Conservation (phyloP, 1,140 invertebrate species). For the Penaeus indicus region DNA sequence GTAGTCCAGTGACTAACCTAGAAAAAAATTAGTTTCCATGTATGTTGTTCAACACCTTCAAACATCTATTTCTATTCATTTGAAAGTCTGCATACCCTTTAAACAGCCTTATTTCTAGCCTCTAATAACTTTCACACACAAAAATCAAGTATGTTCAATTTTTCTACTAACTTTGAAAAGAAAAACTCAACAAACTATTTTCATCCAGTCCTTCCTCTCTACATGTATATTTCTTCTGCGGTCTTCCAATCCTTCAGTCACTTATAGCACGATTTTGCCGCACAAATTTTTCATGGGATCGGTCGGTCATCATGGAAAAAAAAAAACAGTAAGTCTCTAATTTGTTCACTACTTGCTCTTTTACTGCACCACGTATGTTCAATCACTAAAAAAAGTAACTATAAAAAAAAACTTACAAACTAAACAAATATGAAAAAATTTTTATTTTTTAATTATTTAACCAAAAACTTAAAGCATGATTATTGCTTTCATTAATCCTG, state of each 20-base stretch:
- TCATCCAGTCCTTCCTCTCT: constrained; percentile 80
- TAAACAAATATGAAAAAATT: too few species aligned
- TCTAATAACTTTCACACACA: not conserved
- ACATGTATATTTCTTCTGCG: constrained; percentile 83
- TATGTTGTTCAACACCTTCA: too few species aligned
- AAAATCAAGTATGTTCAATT: too few species aligned
- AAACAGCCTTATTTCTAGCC: constrained; percentile 70
- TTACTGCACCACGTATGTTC: too few species aligned
- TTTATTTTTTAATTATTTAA: too few species aligned
- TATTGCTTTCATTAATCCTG: too few species aligned
- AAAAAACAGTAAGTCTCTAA: constrained; percentile 20
- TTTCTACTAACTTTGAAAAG: too few species aligned
- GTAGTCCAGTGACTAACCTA: not conserved
- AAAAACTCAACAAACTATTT: constrained; percentile 66
- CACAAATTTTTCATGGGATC: constrained; percentile 82
- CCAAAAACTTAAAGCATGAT: too few species aligned
- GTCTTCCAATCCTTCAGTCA: constrained; percentile 86
- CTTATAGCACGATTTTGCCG: constrained; percentile 84
- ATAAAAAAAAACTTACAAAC: too few species aligned
- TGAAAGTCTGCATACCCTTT: constrained; percentile 66
- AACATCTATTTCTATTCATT: not conserved
- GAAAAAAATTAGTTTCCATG: not conserved
- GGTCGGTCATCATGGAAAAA: constrained; percentile 78
- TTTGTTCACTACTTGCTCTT: not conserved
- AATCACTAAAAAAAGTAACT: too few species aligned